Percentiles rank a stretch among this genome's conserved stretches.
These are phyloP conservation scores for Conus ventricosus DNA, from an alignment of 1,140 invertebrate species.

Conservation along the genomic window DNA sequence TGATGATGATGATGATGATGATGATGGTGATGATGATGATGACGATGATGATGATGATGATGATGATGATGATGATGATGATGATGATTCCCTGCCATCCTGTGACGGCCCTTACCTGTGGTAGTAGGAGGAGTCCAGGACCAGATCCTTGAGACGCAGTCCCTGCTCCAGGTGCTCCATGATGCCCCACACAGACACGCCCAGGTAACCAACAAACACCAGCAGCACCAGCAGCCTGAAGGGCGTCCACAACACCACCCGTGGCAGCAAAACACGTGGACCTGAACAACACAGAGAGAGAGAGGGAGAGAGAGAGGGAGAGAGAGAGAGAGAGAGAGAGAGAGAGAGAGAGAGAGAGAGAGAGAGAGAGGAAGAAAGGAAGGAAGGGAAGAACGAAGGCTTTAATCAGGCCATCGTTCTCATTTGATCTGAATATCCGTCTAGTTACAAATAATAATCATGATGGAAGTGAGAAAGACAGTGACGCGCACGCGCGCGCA, in stretches of 20 bases:
- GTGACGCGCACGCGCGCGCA: no score
- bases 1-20: neutral
- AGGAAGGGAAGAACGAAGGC: no score
- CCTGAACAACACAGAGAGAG: neutral
- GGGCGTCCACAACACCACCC: slow-evolving; percentile 76
- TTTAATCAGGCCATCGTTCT: no score
- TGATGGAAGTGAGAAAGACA: no score
- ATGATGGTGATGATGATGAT: neutral
- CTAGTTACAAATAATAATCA: no score
- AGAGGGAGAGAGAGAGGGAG: neutral
- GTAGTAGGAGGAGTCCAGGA: slow-evolving; percentile 69
- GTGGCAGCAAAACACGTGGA: slow-evolving; percentile 39
- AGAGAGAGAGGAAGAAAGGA: no score
- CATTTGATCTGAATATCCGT: no score
- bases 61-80: neutral
- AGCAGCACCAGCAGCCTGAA: slow-evolving; percentile 81
- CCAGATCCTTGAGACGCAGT: slow-evolving; percentile 80
- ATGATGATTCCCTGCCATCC: neutral
- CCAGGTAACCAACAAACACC: slow-evolving; percentile 87
- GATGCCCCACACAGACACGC: slow-evolving; percentile 90
- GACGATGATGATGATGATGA: neutral
- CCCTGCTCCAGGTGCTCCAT: slow-evolving; percentile 88
- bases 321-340: slow-evolving; percentile 6
- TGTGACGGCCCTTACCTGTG: slow-evolving; percentile 31
- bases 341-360: no score